These are phyloP conservation scores for Hippasteria phrygiana DNA, from an alignment of 53 echinoderm and acorn worm genomes.

Conservation along the genomic window DNA sequence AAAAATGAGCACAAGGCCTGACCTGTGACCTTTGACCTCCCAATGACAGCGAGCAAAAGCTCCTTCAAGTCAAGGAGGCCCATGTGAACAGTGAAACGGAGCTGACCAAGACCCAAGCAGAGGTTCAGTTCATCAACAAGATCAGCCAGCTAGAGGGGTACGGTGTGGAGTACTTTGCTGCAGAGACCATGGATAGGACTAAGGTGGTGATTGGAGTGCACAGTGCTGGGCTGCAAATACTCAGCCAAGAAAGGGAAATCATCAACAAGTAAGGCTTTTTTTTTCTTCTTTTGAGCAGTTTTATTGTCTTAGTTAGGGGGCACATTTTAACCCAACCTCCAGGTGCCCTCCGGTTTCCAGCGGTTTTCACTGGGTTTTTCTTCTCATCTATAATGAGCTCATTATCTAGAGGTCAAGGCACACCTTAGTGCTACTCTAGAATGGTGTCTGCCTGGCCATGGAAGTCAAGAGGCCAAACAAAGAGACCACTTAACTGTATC, in stretches of 20 bases:
- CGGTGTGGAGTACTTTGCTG: slow-evolving; percentile 94
- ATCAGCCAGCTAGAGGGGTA: slow-evolving; percentile 86
- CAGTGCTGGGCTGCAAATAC: slow-evolving; percentile 84
- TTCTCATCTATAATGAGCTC: no score
- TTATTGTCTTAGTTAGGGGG: not conserved
- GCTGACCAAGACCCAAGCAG: slow-evolving; percentile 74
- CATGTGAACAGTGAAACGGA: slow-evolving; percentile 68
- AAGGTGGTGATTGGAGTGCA: slow-evolving; percentile 90
- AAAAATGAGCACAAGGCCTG: no score
- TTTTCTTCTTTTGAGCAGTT: not conserved
- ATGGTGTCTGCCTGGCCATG: no score
- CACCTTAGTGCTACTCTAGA: no score
- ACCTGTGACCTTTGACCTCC: not conserved
- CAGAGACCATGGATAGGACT: slow-evolving; percentile 83
- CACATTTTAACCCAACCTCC: not conserved
- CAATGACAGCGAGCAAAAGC: slow-evolving; percentile 77
- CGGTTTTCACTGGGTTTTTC: no score
- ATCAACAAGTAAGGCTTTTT: slow-evolving; percentile 78
- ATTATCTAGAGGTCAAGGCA: no score
- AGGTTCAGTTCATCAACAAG: slow-evolving; percentile 88
- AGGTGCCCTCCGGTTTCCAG: no score
- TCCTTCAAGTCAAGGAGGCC: slow-evolving; percentile 71
- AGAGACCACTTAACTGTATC: no score
- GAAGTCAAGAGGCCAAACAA: no score
- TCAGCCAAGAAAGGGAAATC: slow-evolving; percentile 79